Percentiles rank a stretch among this genome's conserved stretches.
These are phyloP conservation scores for Semnopithecus entellus DNA, from an alignment of 2,113 vertebrate species.

Conservation along the genomic window DNA sequence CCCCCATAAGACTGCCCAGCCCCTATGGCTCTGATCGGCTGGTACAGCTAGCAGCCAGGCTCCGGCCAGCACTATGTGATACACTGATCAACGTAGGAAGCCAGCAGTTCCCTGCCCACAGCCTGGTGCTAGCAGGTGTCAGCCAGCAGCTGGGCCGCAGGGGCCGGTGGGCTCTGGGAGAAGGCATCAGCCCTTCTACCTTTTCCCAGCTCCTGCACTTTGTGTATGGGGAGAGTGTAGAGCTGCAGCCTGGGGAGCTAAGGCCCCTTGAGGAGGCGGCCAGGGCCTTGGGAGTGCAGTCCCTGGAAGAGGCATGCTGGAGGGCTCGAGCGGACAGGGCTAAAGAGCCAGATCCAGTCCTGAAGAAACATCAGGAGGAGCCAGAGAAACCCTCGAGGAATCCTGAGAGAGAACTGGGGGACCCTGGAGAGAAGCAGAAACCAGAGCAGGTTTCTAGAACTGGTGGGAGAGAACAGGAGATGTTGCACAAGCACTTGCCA, in stretches of 20 bases:
- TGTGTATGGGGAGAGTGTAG: conserved; percentile 83
- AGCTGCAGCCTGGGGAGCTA: conserved; percentile 68
- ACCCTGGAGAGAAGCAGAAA: conserved; percentile 11
- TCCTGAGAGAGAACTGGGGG: background rate
- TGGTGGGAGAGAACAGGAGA: conserved; percentile 24
- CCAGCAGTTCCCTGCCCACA: conserved; percentile 87
- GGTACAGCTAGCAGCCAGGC: conserved; percentile 84
- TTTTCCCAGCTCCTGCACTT: conserved; percentile 90
- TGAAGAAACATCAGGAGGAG: conserved; percentile 31
- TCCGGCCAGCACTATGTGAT: conserved; percentile 87
- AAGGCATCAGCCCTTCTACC: conserved; percentile 85
- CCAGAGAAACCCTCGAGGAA: background rate
- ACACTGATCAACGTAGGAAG: conserved; percentile 84
- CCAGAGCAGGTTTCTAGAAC: background rate
- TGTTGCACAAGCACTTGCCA: background rate
- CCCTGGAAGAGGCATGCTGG: conserved; percentile 85
- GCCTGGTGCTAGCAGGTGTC: conserved; percentile 88
- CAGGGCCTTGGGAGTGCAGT: conserved; percentile 83
- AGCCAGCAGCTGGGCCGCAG: conserved; percentile 83
- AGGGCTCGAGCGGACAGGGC: background rate
- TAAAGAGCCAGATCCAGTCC: background rate
- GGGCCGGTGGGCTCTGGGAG: conserved; percentile 73
- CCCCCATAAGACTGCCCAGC: conserved; percentile 53
- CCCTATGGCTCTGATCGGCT: conserved; percentile 80
- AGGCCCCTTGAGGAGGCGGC: conserved; percentile 84